These are phyloP conservation scores for Athene noctua DNA, from an alignment of 2,113 vertebrate genomes.

Conservation along the genomic window DNA sequence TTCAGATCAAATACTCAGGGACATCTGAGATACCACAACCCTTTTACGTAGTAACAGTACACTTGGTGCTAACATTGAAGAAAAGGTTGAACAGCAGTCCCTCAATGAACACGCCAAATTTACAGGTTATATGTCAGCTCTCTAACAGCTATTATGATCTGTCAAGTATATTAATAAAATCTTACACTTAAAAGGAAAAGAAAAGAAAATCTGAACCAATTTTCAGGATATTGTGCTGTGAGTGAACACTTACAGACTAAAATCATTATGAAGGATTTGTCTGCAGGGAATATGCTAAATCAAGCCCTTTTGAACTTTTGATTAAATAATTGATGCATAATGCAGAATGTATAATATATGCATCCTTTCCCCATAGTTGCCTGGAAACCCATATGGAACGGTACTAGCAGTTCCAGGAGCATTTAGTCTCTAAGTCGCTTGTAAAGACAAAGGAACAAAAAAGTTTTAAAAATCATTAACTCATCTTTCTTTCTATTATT, in stretches of 20 bases:
- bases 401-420: slow-evolving; percentile 35
- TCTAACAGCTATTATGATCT: slow-evolving; percentile 3
- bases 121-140: background rate
- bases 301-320: slow-evolving; percentile 67
- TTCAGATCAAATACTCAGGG: background rate
- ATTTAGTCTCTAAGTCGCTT: background rate
- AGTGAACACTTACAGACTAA: slow-evolving; percentile 14
- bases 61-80: background rate
- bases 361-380: slow-evolving; percentile 43
- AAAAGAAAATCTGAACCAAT: slow-evolving; percentile 14
- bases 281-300: slow-evolving; percentile 60
- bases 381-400: slow-evolving; percentile 61
- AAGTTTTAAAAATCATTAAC: slow-evolving; percentile 42
- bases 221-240: slow-evolving; percentile 19
- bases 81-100: background rate
- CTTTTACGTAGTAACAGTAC: background rate
- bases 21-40: background rate
- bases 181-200: slow-evolving; percentile 5
- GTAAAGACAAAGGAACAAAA: slow-evolving; percentile 54
- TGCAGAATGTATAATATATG: slow-evolving; percentile 56
- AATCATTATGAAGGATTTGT: slow-evolving; percentile 16
- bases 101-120: background rate
- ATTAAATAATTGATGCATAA: slow-evolving; percentile 69
- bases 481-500: slow-evolving; percentile 41
- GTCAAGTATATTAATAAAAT: slow-evolving; percentile 20